Evolutionary conservation across 2,888 invertebrate genomes (phyloP), one percentile per base, ranked within the genome.

Genomic region (Polydrusus pterygomalis): DNA sequence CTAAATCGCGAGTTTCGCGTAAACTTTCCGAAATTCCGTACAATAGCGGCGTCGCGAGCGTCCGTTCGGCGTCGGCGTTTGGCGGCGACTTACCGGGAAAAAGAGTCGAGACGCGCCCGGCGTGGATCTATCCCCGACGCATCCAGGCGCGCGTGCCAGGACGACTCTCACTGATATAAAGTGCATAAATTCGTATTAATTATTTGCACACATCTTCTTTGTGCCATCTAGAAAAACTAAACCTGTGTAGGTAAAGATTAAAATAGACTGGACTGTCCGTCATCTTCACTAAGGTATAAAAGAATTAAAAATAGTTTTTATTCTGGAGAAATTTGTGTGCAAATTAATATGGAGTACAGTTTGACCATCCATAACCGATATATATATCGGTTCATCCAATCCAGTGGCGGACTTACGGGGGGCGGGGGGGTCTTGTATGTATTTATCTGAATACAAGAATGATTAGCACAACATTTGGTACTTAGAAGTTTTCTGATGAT

Each of bases 151-250:
- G 70, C 75, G 75, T 75, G 75, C 75, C 71, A 65, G 43, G 65
- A 67, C 40, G n/a, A 45, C 65, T 60, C 38, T 65, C 65, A 60
- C 40, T 25, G 25, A 51, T 51, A 51, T 62, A 69, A 74, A 45
- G 49, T 74, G 74, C 74, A 74, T 62, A 74, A 70, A 73, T 25
- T 15, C 1, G 25, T 25, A 20, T 64, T 88, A 97, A 99, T 93
- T 99, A 99, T 90, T 99, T 99, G 90, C 99, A 17, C 38, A 10
- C 10, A 34, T 20, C 17, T 99, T 90, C 67, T 99, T 99, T 89
- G 99, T 99, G 92, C 99, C 99, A 89, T 99, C 99, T 89, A 99
- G 99, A 90, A 99, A 90, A 20, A 54, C 25, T 54, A 30, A 54
- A 30, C 11, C 43, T 43, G 8, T n/a, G 17, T 2, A n/a, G 17